A percentile compares a stretch with the other conserved stretches of the same genome.
Evolutionary conservation across 1,140 invertebrate genomes (phyloP).

Genomic region (Nixonia krombeini): DNA sequence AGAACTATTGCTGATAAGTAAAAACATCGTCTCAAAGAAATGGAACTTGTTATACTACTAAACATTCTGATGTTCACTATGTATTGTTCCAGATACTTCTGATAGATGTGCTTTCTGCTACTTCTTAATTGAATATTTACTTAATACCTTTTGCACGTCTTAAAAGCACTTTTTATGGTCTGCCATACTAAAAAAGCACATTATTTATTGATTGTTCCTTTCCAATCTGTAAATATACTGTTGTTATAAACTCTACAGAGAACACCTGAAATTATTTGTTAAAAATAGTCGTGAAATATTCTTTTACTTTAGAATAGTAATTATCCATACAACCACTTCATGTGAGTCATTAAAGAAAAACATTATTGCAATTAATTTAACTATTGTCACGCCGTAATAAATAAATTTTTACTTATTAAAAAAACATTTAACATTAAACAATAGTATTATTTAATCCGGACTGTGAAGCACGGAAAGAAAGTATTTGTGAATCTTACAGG

Average conservation of each 20-base stretch:
- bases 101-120: not conserved
- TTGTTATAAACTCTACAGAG: too few relatives aligned
- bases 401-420: not conserved
- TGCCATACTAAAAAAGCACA: too few relatives aligned
- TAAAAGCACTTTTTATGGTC: too few relatives aligned
- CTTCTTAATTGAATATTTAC: not conserved
- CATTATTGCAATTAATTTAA: not conserved
- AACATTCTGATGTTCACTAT: slow-evolving; percentile 36
- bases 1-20: slow-evolving; percentile 58
- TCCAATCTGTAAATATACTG: too few relatives aligned
- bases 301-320: too few relatives aligned
- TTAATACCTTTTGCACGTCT: not conserved
- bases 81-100: too few relatives aligned
- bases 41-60: slow-evolving; percentile 47
- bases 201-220: too few relatives aligned
- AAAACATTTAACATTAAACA: slow-evolving; percentile 3
- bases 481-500: slow-evolving; percentile 7
- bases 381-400: not conserved
- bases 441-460: slow-evolving; percentile 12
- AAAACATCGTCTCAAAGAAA: slow-evolving; percentile 59
- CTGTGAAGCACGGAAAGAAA: slow-evolving; percentile 2
- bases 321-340: too few relatives aligned
- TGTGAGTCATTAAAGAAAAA: not conserved
- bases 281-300: too few relatives aligned
- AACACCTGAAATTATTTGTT: too few relatives aligned